phyloP scores from a whole-genome alignment of 2,888 invertebrate species.

The Acrobasis consociella region DNA sequence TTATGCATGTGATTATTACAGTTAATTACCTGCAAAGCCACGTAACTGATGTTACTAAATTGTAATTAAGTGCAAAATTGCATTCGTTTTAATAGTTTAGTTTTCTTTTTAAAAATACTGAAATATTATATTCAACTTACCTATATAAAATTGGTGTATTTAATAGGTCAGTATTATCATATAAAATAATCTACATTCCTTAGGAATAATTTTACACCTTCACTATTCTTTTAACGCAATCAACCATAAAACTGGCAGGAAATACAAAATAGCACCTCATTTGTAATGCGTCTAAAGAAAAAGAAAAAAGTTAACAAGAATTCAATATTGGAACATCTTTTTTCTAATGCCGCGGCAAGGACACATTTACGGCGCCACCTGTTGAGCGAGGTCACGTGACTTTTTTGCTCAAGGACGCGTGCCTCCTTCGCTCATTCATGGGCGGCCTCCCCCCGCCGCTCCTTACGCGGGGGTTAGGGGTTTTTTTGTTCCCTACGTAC shows the following conservation, averaged over 20 bases:
- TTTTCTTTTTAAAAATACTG: no score
- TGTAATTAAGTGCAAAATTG: neutral
- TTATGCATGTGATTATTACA: slow-evolving; percentile 4
- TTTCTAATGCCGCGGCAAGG: slow-evolving; percentile 73
- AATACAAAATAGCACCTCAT: neutral
- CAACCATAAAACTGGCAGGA: neutral
- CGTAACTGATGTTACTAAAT: slow-evolving; percentile 15
- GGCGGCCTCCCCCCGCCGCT: slow-evolving; percentile 71
- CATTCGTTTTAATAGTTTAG: no score
- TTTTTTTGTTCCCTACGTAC: slow-evolving; percentile 80
- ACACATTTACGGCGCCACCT: slow-evolving; percentile 79
- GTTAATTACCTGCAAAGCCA: slow-evolving; percentile 16
- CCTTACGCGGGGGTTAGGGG: slow-evolving; percentile 73
- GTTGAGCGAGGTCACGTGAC: slow-evolving; percentile 80
- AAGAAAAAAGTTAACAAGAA: slow-evolving; percentile 38
- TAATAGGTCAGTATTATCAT: no score
- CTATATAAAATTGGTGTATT: no score
- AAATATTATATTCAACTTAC: no score
- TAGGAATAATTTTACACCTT: no score
- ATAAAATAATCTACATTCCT: no score
- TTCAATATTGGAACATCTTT: slow-evolving; percentile 37
- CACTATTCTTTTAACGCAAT: neutral
- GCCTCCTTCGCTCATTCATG: slow-evolving; percentile 82
- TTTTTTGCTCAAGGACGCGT: slow-evolving; percentile 82
- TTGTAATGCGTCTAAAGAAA: slow-evolving; percentile 24